Evolutionary conservation across 2,797 vertebrate species (phyloP).

Genomic region (Eutrigla gurnardus): DNA sequence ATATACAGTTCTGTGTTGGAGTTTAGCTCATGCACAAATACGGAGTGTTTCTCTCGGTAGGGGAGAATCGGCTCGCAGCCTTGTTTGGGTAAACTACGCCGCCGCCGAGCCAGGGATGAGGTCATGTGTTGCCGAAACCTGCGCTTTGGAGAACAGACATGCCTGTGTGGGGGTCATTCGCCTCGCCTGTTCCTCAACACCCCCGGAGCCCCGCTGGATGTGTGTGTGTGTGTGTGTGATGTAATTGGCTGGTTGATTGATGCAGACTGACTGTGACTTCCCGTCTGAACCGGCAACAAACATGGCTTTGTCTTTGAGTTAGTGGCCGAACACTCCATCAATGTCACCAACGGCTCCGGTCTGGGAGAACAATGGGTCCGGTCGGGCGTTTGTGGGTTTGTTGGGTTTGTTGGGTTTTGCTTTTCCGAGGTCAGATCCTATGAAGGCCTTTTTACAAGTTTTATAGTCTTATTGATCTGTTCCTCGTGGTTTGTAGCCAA

Average conservation of each 20-base stretch:
- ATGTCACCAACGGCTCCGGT: conserved; percentile 30
- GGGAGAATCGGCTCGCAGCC: conserved; percentile 55
- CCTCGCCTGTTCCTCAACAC: background rate
- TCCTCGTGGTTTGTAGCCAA: background rate
- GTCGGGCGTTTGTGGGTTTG: background rate
- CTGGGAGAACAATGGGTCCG: conserved; percentile 24
- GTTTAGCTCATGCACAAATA: conserved; percentile 72
- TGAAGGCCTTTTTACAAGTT: background rate
- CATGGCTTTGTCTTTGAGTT: conserved; percentile 62
- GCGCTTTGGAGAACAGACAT: conserved; percentile 64
- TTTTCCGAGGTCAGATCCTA: background rate
- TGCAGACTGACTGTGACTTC: conserved; percentile 67
- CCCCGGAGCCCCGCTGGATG: conserved; percentile 22
- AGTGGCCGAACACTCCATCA: conserved; percentile 16
- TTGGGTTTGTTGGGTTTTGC: background rate
- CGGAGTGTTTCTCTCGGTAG: conserved; percentile 58
- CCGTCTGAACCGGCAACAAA: conserved; percentile 70
- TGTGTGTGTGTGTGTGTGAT: conserved; percentile 35
- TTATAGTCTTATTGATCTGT: background rate
- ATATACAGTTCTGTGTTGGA: conserved; percentile 27
- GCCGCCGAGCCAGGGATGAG: conserved; percentile 74
- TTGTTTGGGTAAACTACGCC: conserved; percentile 79
- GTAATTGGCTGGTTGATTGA: conserved; percentile 69
- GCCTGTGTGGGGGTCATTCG: conserved; percentile 59
- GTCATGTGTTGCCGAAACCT: conserved; percentile 76